Evolutionary conservation across 2,113 vertebrate genomes (phyloP).

Genomic region (Larimichthys polyactis): DNA sequence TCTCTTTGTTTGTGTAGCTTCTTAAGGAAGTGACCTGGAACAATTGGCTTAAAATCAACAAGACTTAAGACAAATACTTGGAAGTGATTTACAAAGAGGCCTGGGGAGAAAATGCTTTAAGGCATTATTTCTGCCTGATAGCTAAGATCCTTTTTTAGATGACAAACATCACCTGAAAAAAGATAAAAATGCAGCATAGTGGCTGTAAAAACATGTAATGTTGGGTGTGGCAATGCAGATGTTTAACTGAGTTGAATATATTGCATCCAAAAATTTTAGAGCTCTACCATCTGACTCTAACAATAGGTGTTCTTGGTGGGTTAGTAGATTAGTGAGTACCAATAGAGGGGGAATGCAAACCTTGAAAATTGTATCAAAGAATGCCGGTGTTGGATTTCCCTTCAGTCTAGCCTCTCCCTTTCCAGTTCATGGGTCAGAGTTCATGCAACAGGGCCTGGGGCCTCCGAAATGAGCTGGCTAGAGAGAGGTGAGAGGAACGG

Average conservation of each 20-base stretch:
- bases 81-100: slow-evolving; percentile 59
- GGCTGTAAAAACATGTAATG: neutral
- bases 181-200: neutral
- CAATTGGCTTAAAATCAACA: slow-evolving; percentile 77
- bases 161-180: neutral
- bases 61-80: slow-evolving; percentile 57
- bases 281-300: slow-evolving; percentile 25
- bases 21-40: slow-evolving; percentile 86
- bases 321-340: slow-evolving; percentile 47
- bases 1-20: slow-evolving; percentile 82
- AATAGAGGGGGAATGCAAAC: slow-evolving; percentile 27
- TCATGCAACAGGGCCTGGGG: slow-evolving; percentile 62
- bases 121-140: slow-evolving; percentile 24
- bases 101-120: slow-evolving; percentile 18
- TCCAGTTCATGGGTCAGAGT: slow-evolving; percentile 70
- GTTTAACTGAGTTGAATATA: neutral
- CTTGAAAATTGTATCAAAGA: slow-evolving; percentile 54
- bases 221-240: too few species aligned
- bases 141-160: neutral
- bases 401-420: slow-evolving; percentile 63
- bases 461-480: slow-evolving; percentile 53
- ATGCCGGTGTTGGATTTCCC: slow-evolving; percentile 73
- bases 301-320: slow-evolving; percentile 25
- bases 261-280: neutral
- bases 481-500: slow-evolving; percentile 40